These are phyloP conservation scores for Carcharodon carcharias DNA, from an alignment of 2,797 vertebrate genomes.

Conservation along the genomic window DNA sequence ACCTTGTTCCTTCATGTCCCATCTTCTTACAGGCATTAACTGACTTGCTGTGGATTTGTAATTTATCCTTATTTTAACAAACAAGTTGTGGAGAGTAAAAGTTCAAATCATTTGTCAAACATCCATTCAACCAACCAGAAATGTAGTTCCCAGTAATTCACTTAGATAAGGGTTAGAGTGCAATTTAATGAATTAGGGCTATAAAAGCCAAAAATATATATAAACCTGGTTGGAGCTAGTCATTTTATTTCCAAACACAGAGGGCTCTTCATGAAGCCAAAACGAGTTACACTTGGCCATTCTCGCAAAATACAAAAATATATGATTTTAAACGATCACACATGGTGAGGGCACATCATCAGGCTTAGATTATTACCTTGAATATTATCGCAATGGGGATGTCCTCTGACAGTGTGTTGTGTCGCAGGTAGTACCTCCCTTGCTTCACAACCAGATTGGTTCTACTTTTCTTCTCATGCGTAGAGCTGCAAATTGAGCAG, in stretches of 20 bases:
- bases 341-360: background rate
- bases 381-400: slow-evolving; percentile 96
- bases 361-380: slow-evolving; percentile 64
- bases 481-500: slow-evolving; percentile 66
- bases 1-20: background rate
- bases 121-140: background rate
- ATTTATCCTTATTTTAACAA: background rate
- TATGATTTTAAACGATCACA: background rate
- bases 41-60: background rate
- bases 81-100: background rate
- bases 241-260: background rate
- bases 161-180: background rate
- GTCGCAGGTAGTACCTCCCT: slow-evolving; percentile 87
- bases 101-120: background rate
- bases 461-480: slow-evolving; percentile 97
- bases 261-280: background rate
- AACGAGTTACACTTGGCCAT: background rate
- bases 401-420: slow-evolving; percentile 94
- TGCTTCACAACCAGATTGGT: slow-evolving; percentile 93
- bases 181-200: background rate
- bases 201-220: background rate
- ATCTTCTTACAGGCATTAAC: background rate
- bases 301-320: background rate
- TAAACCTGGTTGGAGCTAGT: background rate
- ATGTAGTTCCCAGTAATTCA: background rate